Evolutionary conservation across 2,888 invertebrate genomes (phyloP).

Genomic region (Chrysodeixis includens): DNA sequence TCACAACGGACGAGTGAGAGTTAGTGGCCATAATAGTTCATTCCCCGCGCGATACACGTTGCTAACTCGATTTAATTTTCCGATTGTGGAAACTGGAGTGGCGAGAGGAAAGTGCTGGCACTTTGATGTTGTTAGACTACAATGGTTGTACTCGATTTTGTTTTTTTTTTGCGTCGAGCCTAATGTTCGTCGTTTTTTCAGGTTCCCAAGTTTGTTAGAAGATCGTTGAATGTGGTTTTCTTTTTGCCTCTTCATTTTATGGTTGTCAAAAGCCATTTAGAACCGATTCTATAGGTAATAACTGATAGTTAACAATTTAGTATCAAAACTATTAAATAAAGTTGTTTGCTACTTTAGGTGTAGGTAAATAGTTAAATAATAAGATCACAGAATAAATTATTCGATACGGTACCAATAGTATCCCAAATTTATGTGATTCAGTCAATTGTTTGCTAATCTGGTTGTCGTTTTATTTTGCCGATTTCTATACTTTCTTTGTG

Average conservation of each 20-base stretch:
- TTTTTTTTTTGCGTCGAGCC: background rate
- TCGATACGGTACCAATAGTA: background rate
- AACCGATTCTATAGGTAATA: too few species aligned
- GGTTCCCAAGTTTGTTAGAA: too few species aligned
- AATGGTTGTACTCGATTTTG: background rate
- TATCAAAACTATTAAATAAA: too few species aligned
- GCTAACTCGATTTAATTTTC: constrained; percentile 58
- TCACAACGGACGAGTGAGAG: constrained; percentile 84
- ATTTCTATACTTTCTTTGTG: constrained; percentile 1
- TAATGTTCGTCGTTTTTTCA: too few species aligned
- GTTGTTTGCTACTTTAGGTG: too few species aligned
- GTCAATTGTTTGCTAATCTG: background rate
- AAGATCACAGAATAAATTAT: too few species aligned
- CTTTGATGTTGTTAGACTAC: constrained; percentile 12
- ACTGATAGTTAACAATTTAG: too few species aligned
- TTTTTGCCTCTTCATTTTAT: too few species aligned
- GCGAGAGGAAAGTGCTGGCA: constrained; percentile 31
- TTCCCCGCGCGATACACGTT: constrained; percentile 68
- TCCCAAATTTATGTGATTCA: background rate
- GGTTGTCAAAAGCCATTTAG: too few species aligned
- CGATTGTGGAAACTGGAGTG: constrained; percentile 44
- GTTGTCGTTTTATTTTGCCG: background rate
- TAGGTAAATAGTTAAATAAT: too few species aligned
- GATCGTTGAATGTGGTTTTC: too few species aligned
- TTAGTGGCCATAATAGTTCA: constrained; percentile 81